These are phyloP conservation scores for Sarcophaga subvicina DNA, from an alignment of 2,888 invertebrate genomes.

Conservation along the genomic window DNA sequence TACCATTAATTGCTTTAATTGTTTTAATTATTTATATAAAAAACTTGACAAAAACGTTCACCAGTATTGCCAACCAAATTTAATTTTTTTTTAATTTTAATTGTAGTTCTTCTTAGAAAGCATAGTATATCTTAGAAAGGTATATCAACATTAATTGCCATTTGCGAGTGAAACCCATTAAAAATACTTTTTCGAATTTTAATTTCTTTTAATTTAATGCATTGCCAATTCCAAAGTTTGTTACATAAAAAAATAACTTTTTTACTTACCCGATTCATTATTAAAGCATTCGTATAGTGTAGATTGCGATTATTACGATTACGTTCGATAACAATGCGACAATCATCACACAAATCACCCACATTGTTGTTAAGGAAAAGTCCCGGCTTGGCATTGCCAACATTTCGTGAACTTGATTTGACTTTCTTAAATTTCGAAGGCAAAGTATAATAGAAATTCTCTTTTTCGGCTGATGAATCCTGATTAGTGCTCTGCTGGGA, in stretches of 20 bases:
- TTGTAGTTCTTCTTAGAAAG: too few species aligned
- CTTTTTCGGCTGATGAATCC: conserved; percentile 50
- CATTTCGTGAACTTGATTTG: background rate
- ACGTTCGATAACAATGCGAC: conserved; percentile 76
- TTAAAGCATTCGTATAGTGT: conserved; percentile 72
- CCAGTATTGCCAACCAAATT: too few species aligned
- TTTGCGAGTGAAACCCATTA: too few species aligned
- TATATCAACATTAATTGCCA: too few species aligned
- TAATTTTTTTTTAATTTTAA: too few species aligned
- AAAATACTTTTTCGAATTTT: too few species aligned
- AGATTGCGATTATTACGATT: conserved; percentile 78
- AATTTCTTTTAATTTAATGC: too few species aligned
- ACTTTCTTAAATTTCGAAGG: conserved; percentile 65
- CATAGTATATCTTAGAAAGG: too few species aligned
- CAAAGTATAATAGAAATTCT: conserved; percentile 56
- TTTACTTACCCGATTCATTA: conserved; percentile 67
- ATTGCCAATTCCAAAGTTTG: too few species aligned
- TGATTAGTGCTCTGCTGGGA: conserved; percentile 67
- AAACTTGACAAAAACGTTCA: too few species aligned
- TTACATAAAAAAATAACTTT: background rate
- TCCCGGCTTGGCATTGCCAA: background rate
- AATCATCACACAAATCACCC: conserved; percentile 77
- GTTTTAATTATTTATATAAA: too few species aligned
- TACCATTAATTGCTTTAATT: too few species aligned
- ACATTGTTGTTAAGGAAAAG: conserved; percentile 71